Base-by-base conservation (phyloP, 2,113 vertebrate species). In the Dolichotis patagonum region DNA sequence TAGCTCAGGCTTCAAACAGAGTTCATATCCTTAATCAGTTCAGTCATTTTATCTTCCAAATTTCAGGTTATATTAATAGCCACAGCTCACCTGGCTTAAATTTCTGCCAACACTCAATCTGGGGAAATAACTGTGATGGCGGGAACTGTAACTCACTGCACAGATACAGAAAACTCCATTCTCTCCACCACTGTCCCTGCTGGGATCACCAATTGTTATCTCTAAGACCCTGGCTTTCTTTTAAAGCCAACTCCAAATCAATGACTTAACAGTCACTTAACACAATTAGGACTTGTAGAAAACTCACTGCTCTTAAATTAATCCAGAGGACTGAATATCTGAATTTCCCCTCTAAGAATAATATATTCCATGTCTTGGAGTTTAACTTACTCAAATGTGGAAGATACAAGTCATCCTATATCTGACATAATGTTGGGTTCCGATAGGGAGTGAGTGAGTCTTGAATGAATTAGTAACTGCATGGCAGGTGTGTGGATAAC, bases 1-100 rank as follows among this genome's bases (percentile, higher is more conserved):
- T 49, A 78, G n/a, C 81, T 62, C 84, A 11, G 35, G 6, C 58
- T 96, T 90, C 85, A n/a, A 94, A 94, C 22, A 30, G 62, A 92
- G n/a, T 52, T 92, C 62, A 81, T 52, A 0, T 88, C 77, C 81
- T 82, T n/a, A 93, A 83, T 92, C 83, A 85, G n/a, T n/a, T 49
- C 69, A 82, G 49, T 52, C 77, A 90, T 1, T 28, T 90, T 26
- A 52, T 77, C 88, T 95, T 52, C 92, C 35, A 86, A 77, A 90
- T 82, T 69, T 96, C 62, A 58, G 41, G 56, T 90, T 62, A 90
- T 87, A 71, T 90, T 81, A 84, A 87, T 67, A 80, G 16, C 30
- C 62, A 35, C 3, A 35, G 20, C 4, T 91, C 30, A 24, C 7
- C 13, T 35, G 8, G 41, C 49, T 84, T 92, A 75, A 67, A 52